Conservation (phyloP, 2,113 vertebrate species). For the Semicossyphus pulcher region DNA sequence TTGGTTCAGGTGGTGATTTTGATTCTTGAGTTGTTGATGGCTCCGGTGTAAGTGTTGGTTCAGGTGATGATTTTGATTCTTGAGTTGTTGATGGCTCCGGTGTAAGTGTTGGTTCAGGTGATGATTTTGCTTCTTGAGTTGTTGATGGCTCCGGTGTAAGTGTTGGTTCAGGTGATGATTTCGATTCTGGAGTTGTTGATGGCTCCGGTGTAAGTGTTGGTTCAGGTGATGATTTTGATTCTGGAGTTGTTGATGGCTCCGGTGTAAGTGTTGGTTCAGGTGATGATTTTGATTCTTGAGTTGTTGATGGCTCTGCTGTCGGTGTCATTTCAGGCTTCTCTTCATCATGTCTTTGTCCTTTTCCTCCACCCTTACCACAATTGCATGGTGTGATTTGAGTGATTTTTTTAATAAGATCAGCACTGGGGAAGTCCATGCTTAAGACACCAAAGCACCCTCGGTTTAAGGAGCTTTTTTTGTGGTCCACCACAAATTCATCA, state of each 20-base stretch:
- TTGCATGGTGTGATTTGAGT: conserved; percentile 44
- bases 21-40: not conserved
- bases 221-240: not conserved
- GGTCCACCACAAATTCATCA: conserved; percentile 14
- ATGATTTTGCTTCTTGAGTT: no score
- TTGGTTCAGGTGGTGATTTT: no score
- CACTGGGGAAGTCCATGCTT: conserved; percentile 67
- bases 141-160: no score
- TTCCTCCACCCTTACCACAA: conserved; percentile 14
- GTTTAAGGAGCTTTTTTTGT: not conserved
- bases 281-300: rapidly evolving
- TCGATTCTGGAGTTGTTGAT: not conserved
- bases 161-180: not conserved
- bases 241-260: not conserved
- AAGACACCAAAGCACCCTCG: conserved; percentile 70
- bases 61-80: not conserved
- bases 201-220: rapidly evolving
- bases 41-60: no score
- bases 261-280: not conserved
- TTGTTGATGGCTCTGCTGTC: not conserved
- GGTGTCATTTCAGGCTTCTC: not conserved
- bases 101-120: not conserved
- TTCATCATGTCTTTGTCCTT: not conserved
- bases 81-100: not conserved
- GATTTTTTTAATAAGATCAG: conserved; percentile 57